Base-by-base conservation (phyloP, 2,797 vertebrate species). In the Holocentrus rufus region DNA sequence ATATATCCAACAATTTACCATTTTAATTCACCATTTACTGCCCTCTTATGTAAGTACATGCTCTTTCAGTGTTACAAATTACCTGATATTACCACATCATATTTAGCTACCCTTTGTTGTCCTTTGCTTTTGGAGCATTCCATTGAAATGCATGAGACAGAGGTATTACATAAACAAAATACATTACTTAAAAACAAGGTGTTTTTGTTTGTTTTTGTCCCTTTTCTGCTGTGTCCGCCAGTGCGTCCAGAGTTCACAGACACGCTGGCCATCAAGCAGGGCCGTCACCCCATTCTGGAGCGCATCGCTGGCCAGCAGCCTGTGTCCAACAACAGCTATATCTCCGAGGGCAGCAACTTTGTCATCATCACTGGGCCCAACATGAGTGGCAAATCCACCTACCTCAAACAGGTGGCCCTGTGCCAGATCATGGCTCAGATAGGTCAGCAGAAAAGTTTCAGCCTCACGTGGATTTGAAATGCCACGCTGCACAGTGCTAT, bases 401-500 rank as follows among this genome's bases (percentile, higher is more conserved):
- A 97, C 85, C 92, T 99, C 76, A 99, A 96, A 87, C 98, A 98
- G 84, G 96, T 98, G 92, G 97, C 96, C 0, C 94, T 99, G 79
- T 97, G 96, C 92, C 98, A 99, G 91, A 96, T 99, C 85, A 97
- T 98, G 96, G 97, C 97, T 83, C 98, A 99, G 82, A 98, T 98
- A 86, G 97, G 98, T 98, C 87, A 93, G 93, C 77, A 79, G 25
- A 49, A 58, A 31, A 62, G 47, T 14, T 49, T 50, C 30, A 63
- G 18, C 25, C 39, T 74, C 17, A 2, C 42, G 1, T 57, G 53
- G 42, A 20, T 71, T 61, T 72, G 34, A 34, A 70, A 49, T 63
- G n/a, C n/a, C 39, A 30, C 5, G 17, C 63, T 13, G 14, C 10
- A 22, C 7, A 20, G 3, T 50, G 17, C 13, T 39, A 1, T 31